Conservation (phyloP, 2,888 invertebrate species). For the Eupithecia centaureata region DNA sequence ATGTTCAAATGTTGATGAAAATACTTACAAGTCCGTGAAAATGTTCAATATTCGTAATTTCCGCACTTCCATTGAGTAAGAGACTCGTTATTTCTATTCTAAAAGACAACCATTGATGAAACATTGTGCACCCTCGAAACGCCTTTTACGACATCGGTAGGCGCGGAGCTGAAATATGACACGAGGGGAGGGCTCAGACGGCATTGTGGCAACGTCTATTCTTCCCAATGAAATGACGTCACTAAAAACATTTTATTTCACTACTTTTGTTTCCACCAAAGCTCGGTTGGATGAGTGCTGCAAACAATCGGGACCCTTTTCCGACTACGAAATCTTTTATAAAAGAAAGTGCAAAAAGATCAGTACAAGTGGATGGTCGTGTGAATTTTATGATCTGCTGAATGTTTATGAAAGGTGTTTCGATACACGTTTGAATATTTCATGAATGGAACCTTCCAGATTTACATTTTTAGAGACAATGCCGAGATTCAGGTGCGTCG, state of each 20-base stretch:
- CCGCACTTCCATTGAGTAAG: conserved; percentile 17
- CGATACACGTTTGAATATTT: conserved; percentile 44
- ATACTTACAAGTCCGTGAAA: neutral
- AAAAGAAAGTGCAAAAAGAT: conserved; percentile 17
- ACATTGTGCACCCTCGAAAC: conserved; percentile 56
- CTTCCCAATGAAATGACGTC: conserved; percentile 52
- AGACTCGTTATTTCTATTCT: conserved; percentile 44
- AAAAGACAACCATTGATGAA: conserved; percentile 56
- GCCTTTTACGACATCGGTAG: conserved; percentile 64
- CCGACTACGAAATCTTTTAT: conserved; percentile 18
- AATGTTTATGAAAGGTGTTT: conserved; percentile 40
- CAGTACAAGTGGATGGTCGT: conserved; percentile 29
- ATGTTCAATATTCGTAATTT: conserved; percentile 5
- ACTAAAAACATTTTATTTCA: conserved; percentile 75
- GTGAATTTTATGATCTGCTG: conserved; percentile 40
- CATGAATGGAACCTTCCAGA: conserved; percentile 40
- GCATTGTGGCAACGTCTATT: conserved; percentile 52
- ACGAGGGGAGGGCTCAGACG: conserved; percentile 56
- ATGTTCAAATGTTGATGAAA: no score
- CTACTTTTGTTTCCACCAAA: conserved; percentile 73
- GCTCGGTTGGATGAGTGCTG: conserved; percentile 47
- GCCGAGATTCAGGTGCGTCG: conserved; percentile 35
- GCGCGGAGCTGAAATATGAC: conserved; percentile 71
- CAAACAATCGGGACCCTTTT: conserved; percentile 32
- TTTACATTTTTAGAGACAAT: conserved; percentile 44